Evolutionary conservation across 64 coral and sea anemone species (phyloP), one percentile per base, ranked within the genome.

Genomic region (Porites lutea): DNA sequence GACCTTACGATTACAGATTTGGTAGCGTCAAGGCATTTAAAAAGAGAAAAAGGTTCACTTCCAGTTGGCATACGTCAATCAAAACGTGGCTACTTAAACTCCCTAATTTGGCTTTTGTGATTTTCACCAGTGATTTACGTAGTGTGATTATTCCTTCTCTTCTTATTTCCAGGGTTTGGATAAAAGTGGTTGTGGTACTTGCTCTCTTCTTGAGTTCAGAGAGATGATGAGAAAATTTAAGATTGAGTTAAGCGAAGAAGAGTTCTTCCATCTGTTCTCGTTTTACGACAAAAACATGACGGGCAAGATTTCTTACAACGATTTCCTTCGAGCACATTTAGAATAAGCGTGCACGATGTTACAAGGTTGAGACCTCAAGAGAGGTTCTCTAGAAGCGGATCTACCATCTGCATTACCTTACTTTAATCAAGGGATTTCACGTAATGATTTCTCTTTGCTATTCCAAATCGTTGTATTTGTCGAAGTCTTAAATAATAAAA

Each of bases 211-310:
- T 0, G 91, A 96, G 57, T 96, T 96, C 95, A 80, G 95, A 47
- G 87, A 96, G 66, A 88, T 89, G 21, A 76, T 96, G 65, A 93
- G 72, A 81, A 88, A 82, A 48, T 96, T 96, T 79, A 96, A 87
- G 65, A 90, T 96, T 46, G 87, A 90, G 75, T 80, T 96, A 58
- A 84, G 90, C 53, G 95, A 96, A n/a, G 95, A 96, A 76, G 95
- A 96, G n/a, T 96, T 90, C 20, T 96, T 96, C 16, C 95, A 96
- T 52, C 64, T 96, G 27, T 96, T 89, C 71, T 93, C 95, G 11
- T 96, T 86, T 69, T 96, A 96, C 74, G 95, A 96, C 83, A 96
- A 96, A 19, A 90, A 93, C 49, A 87, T 96, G 74, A 82, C 68
- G 27, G 91, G 95, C 16, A 96, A 71, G 72, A 90, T 96, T 18